A percentile compares a stretch with the other conserved stretches of the same genome.
These are phyloP conservation scores for Prenolepis imparis DNA, from an alignment of 2,888 invertebrate species.

Conservation along the genomic window DNA sequence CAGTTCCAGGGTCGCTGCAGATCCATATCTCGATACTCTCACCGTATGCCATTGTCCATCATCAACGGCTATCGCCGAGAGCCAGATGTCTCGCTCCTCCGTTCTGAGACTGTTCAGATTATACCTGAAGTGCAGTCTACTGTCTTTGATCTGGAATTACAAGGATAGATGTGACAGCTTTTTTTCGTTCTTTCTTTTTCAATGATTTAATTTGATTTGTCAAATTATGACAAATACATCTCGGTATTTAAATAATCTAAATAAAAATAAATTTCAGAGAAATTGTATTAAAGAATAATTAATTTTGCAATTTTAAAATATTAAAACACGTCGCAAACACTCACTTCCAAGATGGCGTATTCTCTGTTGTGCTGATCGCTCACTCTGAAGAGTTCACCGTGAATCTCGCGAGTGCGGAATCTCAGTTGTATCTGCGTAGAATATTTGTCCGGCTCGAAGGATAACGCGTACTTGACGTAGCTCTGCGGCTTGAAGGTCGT, in stretches of 20 bases:
- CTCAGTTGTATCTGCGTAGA: slow-evolving; percentile 97
- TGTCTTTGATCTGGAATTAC: slow-evolving; percentile 92
- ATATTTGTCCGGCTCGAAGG: slow-evolving; percentile 97
- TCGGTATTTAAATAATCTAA: not conserved
- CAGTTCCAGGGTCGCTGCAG: slow-evolving; percentile 95
- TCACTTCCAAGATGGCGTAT: slow-evolving; percentile 94
- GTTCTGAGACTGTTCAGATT: slow-evolving; percentile 96
- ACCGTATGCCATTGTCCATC: slow-evolving; percentile 99
- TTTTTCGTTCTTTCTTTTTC: not conserved
- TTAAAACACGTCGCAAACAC: slow-evolving; percentile 44
- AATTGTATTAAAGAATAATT: not conserved
- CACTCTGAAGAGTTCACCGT: slow-evolving; percentile 97
- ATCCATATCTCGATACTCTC: slow-evolving; percentile 95
- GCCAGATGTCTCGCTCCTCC: slow-evolving; percentile 96
- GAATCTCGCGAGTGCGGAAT: slow-evolving; percentile 97
- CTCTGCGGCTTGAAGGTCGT: slow-evolving; percentile 97
- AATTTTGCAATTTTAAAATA: not conserved
- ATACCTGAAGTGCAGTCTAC: slow-evolving; percentile 95
- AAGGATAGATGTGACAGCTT: not conserved
- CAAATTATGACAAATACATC: not conserved
- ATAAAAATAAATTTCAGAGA: not conserved
- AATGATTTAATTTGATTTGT: not conserved
- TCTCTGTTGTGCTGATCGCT: slow-evolving; percentile 97
- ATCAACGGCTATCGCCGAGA: slow-evolving; percentile 95
- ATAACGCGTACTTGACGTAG: slow-evolving; percentile 98